Base-by-base conservation (phyloP, 2,888 invertebrate species). In the Aphrophora alni region DNA sequence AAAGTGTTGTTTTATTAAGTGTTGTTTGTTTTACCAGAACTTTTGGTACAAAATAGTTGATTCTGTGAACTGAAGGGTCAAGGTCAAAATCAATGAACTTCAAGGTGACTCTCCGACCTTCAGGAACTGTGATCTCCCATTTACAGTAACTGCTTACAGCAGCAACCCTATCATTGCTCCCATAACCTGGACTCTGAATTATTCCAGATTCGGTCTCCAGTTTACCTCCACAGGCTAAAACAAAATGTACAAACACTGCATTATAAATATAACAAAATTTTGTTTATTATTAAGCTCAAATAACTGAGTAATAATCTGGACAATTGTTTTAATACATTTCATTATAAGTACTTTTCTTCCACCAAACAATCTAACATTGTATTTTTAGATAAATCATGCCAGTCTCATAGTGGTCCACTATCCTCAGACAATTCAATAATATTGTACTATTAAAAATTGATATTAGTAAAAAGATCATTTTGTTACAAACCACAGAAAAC, bases 131-230 rank as follows among this genome's bases (percentile, higher is more conserved):
- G n/a, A 95, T 93, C n/a, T 83, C 88, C 95, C 95, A 95, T 8
- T 88, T 87, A 85, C 96, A 96, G 68, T 90, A 89, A 78, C 88
- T 88, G 44, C 88, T 75, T 24, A 28, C 28, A 4, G 78, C 44
- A 4, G n/a, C n/a, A 4, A 21, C 84, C 0, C 87, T 87, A 75
- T 90, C 89, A 0, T 88, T 86, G 8, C 86, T 84, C 0, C 95
- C 96, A 89, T 95, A 97, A 14, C 93, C 93, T 0, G 94, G 93
- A 14, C 94, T 92, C 72, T 90, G 90, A 70, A 96, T 90, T 80
- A 89, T 90, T 0, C 97, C 98, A 70, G 90, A 90, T 21, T 92
- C 88, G 0, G 91, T 90, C 7, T 88, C 90, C 0, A 95, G 85
- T 0, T 85, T 86, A 28, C 93, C 93, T 10, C 95, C 95, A 87